Conservation (phyloP, 2,888 invertebrate species). For the Acrocyrtus sp. region DNA sequence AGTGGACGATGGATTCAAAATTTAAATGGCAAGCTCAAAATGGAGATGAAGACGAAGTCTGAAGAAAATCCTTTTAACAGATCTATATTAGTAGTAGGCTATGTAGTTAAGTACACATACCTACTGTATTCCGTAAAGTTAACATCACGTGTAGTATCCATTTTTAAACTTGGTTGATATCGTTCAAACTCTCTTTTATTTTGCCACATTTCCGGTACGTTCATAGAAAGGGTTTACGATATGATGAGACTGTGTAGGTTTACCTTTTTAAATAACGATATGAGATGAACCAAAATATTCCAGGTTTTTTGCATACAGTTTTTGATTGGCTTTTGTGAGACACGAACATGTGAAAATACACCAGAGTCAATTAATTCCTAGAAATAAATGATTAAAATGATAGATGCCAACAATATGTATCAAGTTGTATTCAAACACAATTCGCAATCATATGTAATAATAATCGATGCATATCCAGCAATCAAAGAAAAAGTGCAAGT, state of each 20-base stretch:
- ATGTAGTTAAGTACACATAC: not conserved
- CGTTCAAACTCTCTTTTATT: not conserved
- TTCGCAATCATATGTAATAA: conserved; percentile 35
- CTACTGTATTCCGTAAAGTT: not conserved
- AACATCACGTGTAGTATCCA: conserved; percentile 5
- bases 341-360: not conserved
- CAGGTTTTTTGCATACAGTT: no score
- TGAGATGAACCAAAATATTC: conserved; percentile 25
- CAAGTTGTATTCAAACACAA: conserved; percentile 45
- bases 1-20: conserved; percentile 94
- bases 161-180: conserved; percentile 12
- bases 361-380: not conserved
- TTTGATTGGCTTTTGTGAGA: not conserved
- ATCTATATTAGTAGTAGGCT: conserved; percentile 2
- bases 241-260: conserved; percentile 50
- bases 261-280: conserved; percentile 5
- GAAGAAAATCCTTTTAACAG: conserved; percentile 18
- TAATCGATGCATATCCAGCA: conserved; percentile 51
- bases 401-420: conserved; percentile 45
- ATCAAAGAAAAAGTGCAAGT: conserved; percentile 47
- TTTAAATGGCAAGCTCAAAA: conserved; percentile 88
- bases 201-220: no score
- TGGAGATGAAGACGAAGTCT: conserved; percentile 49
- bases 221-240: conserved; percentile 48
- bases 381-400: not conserved